These are phyloP conservation scores for zebrafish (Danio rerio) DNA, from an alignment of 2,113 vertebrate genomes.

Conservation along the genomic window GRCz12tu NC_133182.1:41408501-41409000, in stretches of 20 bases:
- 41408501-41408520: too few species aligned
- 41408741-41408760: not conserved
- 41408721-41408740: not conserved
- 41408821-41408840: not conserved
- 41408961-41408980: not conserved
- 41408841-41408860: not conserved
- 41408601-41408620: not conserved
- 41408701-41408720: not conserved
- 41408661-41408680: not conserved
- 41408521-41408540: too few species aligned
- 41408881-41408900: not conserved
- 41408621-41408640: slow-evolving; percentile 5
- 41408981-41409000: not conserved
- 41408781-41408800: not conserved
- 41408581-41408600: not conserved
- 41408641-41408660: not conserved
- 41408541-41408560: too few species aligned
- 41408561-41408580: not conserved
- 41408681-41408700: not conserved
- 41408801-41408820: not conserved
- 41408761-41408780: not conserved
- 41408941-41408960: not conserved
- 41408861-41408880: not conserved
- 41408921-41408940: not conserved
- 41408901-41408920: not conserved